Conservation (phyloP, 2,888 invertebrate species). For the Timandra comae region DNA sequence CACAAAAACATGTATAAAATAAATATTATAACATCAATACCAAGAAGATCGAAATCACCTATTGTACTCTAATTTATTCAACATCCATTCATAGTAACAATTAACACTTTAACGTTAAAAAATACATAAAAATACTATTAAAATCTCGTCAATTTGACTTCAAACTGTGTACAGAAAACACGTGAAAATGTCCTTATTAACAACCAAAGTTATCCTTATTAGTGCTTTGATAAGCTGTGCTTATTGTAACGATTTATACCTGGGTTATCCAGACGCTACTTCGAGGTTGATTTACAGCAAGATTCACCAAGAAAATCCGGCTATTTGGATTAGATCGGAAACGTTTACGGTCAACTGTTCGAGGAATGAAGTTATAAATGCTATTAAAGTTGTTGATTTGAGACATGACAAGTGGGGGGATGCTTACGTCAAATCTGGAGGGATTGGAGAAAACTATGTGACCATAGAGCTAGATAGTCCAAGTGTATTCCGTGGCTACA, state of each 20-base stretch:
- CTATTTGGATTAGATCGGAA: slow-evolving; percentile 49
- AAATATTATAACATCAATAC: not conserved
- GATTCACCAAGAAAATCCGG: slow-evolving; percentile 56
- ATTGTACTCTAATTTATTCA: no score
- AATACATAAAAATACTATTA: not conserved
- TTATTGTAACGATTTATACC: slow-evolving; percentile 22
- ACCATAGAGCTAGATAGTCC: slow-evolving; percentile 54
- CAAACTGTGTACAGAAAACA: no score
- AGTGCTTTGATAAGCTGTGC: not conserved
- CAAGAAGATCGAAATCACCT: no score
- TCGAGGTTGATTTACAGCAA: slow-evolving; percentile 53
- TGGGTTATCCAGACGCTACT: slow-evolving; percentile 46
- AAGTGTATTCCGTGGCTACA: slow-evolving; percentile 47
- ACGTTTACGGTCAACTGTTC: slow-evolving; percentile 49
- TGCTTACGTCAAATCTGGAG: slow-evolving; percentile 46
- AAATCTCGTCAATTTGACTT: no score
- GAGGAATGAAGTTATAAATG: slow-evolving; percentile 48
- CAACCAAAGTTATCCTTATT: no score
- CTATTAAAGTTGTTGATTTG: slow-evolving; percentile 48
- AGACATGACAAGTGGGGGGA: slow-evolving; percentile 52
- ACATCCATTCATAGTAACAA: no score
- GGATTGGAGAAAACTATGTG: slow-evolving; percentile 49
- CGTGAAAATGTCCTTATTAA: no score
- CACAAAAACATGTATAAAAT: not conserved
- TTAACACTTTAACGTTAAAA: no score